These are phyloP conservation scores for Ctenopoma kingsleyae DNA, from an alignment of 2,797 vertebrate species.

Conservation along the genomic window DNA sequence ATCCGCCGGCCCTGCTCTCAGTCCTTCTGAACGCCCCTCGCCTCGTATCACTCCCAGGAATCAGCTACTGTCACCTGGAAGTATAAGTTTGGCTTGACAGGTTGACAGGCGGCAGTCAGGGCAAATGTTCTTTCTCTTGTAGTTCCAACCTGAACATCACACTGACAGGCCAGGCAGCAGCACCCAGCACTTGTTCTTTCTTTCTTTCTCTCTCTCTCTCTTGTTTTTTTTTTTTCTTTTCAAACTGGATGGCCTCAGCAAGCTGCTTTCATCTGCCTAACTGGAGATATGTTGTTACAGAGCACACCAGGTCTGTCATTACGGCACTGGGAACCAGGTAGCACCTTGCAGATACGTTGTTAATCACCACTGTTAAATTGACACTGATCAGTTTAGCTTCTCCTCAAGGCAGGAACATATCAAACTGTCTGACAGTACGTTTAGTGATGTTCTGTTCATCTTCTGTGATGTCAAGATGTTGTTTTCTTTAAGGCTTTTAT, in stretches of 20 bases:
- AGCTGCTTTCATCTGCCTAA: conserved; percentile 31
- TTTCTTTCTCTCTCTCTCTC: conserved; percentile 4
- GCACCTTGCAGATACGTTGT: conserved; percentile 14
- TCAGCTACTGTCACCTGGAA: conserved; percentile 64
- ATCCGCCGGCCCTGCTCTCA: not conserved
- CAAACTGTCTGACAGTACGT: no score
- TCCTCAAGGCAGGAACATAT: not conserved
- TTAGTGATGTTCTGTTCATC: no score
- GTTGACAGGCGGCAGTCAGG: conserved; percentile 64
- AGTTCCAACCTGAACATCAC: conserved; percentile 44
- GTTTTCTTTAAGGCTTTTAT: no score
- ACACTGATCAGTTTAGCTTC: not conserved
- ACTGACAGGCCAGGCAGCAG: conserved; percentile 51
- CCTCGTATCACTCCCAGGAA: conserved; percentile 38
- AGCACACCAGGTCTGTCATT: conserved; percentile 7
- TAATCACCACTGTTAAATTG: conserved; percentile 1
- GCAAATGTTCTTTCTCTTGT: conserved; percentile 49
- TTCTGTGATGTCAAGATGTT: not conserved
- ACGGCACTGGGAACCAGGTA: conserved; percentile 10
- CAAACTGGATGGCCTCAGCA: conserved; percentile 17
- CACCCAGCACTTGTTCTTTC: conserved; percentile 8
- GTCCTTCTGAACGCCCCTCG: conserved; percentile 7
- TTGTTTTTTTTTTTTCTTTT: not conserved
- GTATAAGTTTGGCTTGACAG: conserved; percentile 61
- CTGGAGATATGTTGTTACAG: conserved; percentile 2